These are phyloP conservation scores for Daboia siamensis DNA, from an alignment of 2,113 vertebrate genomes.

Conservation along the genomic window DNA sequence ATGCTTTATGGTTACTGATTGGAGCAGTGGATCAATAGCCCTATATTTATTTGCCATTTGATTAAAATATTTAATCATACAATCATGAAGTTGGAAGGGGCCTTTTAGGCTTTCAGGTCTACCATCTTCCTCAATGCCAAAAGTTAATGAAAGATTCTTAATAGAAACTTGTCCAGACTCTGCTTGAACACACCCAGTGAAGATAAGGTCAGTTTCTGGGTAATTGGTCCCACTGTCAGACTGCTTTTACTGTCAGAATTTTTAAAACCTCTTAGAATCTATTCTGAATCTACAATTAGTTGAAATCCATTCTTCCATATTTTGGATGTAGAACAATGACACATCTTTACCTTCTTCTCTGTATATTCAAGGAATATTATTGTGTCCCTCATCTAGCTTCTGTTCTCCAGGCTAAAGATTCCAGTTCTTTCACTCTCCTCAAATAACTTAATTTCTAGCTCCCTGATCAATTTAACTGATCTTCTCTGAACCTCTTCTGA, in stretches of 20 bases:
- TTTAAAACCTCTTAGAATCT: neutral
- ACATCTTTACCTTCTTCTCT: neutral
- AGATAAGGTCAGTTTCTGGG: neutral
- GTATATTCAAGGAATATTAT: neutral
- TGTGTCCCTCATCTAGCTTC: neutral
- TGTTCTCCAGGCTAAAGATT: neutral
- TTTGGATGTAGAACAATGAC: neutral
- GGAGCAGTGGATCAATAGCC: neutral
- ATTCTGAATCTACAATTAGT: neutral
- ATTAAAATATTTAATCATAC: neutral
- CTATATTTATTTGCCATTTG: neutral
- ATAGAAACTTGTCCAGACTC: neutral
- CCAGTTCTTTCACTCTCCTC: neutral
- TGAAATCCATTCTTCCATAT: neutral
- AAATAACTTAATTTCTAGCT: neutral
- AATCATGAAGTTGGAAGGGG: neutral
- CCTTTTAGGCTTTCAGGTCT: neutral
- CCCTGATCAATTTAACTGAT: neutral
- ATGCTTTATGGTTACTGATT: neutral
- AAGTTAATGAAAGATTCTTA: neutral
- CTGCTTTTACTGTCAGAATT: neutral
- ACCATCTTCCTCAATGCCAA: neutral
- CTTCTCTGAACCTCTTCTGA: neutral
- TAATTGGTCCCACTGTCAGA: neutral
- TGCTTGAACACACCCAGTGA: neutral